Percentiles rank a stretch among this genome's conserved stretches.
Conservation (phyloP, 2,888 invertebrate species). For the Galerucella pusilla region DNA sequence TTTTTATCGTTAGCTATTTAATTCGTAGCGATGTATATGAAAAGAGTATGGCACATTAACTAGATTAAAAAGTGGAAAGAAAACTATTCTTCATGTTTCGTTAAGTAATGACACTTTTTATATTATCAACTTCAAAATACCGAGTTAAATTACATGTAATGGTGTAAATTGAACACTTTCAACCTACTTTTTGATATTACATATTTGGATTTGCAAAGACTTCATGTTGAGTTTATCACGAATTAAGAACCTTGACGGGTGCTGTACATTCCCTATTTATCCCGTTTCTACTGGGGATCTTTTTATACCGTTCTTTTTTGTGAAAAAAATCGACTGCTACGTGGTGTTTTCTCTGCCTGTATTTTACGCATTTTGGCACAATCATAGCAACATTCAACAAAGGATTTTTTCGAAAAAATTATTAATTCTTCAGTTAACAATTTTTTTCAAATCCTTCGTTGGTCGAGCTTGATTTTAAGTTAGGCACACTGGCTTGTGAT, state of each 20-base stretch:
- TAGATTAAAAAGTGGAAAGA: background rate
- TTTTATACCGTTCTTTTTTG: constrained; percentile 39
- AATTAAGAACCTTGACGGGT: background rate
- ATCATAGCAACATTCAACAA: constrained; percentile 35
- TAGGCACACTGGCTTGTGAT: constrained; percentile 64
- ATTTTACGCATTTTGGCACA: constrained; percentile 39
- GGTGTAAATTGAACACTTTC: background rate
- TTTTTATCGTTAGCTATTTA: background rate
- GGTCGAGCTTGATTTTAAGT: constrained; percentile 47
- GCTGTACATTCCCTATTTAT: constrained; percentile 51
- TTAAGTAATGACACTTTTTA: background rate
- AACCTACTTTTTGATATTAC: no score
- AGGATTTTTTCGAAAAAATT: constrained; percentile 7
- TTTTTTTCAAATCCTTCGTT: constrained; percentile 9
- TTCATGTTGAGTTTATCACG: no score
- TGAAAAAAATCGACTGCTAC: constrained; percentile 47
- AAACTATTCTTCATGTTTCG: background rate
- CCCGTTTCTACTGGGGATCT: constrained; percentile 64
- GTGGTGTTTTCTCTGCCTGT: constrained; percentile 54
- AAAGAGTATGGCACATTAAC: background rate
- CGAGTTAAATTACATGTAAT: background rate
- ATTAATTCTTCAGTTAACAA: background rate
- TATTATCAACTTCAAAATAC: background rate
- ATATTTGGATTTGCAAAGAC: no score
- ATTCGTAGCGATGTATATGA: background rate